These are phyloP conservation scores for Elysia chlorotica DNA, from an alignment of 1,140 invertebrate genomes.

Conservation along the genomic window DNA sequence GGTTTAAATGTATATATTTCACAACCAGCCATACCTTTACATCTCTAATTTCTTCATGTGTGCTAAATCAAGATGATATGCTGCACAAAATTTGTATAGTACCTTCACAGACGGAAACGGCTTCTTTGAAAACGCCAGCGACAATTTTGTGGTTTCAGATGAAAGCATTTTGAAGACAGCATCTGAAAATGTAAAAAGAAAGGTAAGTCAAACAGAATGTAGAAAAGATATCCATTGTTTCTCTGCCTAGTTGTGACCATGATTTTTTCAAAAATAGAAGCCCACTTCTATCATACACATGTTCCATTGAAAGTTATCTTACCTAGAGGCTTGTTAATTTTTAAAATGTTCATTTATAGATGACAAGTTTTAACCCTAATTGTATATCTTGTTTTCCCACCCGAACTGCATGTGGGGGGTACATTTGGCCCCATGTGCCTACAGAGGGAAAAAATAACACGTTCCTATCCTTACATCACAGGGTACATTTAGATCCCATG, in stretches of 20 bases:
- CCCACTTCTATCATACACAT: background rate
- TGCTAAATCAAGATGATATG: too few species aligned
- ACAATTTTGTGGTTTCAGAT: constrained; percentile 10
- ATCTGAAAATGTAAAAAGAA: constrained; percentile 4
- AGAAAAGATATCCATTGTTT: background rate
- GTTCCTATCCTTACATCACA: too few species aligned
- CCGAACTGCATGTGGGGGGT: background rate
- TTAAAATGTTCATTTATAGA: background rate
- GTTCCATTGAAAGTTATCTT: background rate
- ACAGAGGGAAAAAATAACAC: too few species aligned
- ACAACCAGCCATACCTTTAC: too few species aligned
- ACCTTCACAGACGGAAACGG: constrained; percentile 19
- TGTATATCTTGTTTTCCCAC: too few species aligned
- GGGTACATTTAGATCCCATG: too few species aligned
- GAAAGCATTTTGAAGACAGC: constrained; percentile 8
- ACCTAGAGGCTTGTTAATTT: background rate
- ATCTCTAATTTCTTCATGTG: too few species aligned
- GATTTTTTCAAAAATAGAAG: background rate
- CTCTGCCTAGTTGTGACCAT: background rate
- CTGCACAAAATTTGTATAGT: too few species aligned
- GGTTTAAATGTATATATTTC: too few species aligned
- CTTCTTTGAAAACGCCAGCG: constrained; percentile 17
- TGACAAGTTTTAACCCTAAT: too few species aligned
- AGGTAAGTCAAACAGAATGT: background rate
- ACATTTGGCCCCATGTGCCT: too few species aligned